Evolutionary conservation across 2,888 invertebrate species (phyloP).

Genomic region (Malacosoma neustria): DNA sequence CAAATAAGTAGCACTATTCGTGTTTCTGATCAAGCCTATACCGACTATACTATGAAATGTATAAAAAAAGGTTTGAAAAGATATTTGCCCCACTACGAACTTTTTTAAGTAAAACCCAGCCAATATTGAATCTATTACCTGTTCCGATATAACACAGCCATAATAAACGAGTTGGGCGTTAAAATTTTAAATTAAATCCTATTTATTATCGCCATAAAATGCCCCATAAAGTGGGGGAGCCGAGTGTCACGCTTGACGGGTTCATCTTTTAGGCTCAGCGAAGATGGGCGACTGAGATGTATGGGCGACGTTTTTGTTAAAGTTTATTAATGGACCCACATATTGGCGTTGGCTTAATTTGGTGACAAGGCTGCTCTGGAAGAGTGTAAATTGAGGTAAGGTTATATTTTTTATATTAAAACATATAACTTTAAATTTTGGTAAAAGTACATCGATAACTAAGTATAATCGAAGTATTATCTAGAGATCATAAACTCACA

Average conservation of each 20-base stretch:
- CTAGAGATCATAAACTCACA: no score
- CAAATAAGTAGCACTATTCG: no score
- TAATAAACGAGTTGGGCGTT: constrained; percentile 14
- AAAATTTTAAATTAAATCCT: constrained; percentile 20
- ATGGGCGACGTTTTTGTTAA: constrained; percentile 5
- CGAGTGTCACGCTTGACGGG: constrained; percentile 6
- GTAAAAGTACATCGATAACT: no score
- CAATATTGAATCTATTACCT: constrained; percentile 1
- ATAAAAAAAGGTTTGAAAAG: no score
- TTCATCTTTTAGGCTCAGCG: background rate
- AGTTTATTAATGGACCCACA: background rate
- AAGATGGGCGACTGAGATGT: background rate
- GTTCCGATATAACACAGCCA: constrained; percentile 4
- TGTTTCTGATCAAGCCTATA: no score
- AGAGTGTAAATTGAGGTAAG: no score
- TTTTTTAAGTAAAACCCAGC: background rate
- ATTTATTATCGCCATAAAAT: constrained; percentile 20
- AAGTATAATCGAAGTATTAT: no score
- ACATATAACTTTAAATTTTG: no score
- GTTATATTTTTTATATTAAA: no score
- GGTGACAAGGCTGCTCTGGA: background rate
- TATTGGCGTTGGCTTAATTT: background rate
- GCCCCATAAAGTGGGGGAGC: constrained; percentile 13
- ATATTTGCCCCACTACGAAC: no score
- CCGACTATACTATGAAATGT: no score